phyloP scores from a whole-genome alignment of 2,797 vertebrate genomes.

The Petrocephalus schoutedeni region DNA sequence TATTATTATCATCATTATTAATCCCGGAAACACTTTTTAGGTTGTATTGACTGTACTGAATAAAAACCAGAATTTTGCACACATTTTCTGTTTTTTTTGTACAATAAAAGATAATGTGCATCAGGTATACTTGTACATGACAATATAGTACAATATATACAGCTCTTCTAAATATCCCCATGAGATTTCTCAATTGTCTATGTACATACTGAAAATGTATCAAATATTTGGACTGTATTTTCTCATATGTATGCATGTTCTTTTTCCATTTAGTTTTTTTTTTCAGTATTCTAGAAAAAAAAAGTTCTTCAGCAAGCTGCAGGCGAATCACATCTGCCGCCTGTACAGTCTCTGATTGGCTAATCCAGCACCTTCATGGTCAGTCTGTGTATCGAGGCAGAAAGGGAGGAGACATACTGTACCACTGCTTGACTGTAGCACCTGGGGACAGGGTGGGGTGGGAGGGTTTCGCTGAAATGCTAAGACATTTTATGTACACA shows the following conservation, averaged over 20 bases:
- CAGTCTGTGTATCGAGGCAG: slow-evolving; percentile 51
- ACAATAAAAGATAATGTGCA: slow-evolving; percentile 99
- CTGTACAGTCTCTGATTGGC: slow-evolving; percentile 69
- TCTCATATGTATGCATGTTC: slow-evolving; percentile 66
- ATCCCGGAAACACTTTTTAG: slow-evolving; percentile 77
- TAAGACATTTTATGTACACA: slow-evolving; percentile 55
- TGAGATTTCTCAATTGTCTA: slow-evolving; percentile 96
- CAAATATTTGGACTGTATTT: slow-evolving; percentile 98
- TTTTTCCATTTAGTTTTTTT: slow-evolving; percentile 45
- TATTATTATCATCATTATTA: slow-evolving; percentile 41
- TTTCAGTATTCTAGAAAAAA: slow-evolving; percentile 80
- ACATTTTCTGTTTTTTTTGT: slow-evolving; percentile 85
- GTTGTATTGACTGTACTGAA: slow-evolving; percentile 81
- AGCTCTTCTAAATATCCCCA: slow-evolving; percentile 79
- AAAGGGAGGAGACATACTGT: slow-evolving; percentile 54
- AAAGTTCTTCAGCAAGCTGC: slow-evolving; percentile 78
- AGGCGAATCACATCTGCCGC: slow-evolving; percentile 73
- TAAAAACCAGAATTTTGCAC: slow-evolving; percentile 97
- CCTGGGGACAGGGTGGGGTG: slow-evolving; percentile 53
- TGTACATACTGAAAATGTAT: slow-evolving; percentile 98
- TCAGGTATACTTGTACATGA: slow-evolving; percentile 98
- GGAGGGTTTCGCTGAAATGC: slow-evolving; percentile 51
- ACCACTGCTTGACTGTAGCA: slow-evolving; percentile 73
- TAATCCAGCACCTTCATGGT: slow-evolving; percentile 67
- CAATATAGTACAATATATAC: slow-evolving; percentile 99